Base-by-base conservation (phyloP, 2,797 vertebrate species). In the Kryptopterus vitreolus region DNA sequence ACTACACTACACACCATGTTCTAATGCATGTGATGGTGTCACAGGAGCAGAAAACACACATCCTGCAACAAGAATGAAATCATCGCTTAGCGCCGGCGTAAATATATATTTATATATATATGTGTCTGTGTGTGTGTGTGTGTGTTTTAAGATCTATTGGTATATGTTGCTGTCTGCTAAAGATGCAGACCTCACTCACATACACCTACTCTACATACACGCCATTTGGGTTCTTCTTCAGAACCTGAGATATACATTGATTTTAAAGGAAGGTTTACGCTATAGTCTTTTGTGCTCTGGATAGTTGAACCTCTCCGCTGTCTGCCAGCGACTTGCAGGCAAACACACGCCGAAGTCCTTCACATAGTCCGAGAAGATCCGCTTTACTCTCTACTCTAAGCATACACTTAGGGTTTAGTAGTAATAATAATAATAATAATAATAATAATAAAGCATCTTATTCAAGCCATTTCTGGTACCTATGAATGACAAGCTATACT, bases 51-150 rank as follows among this genome's bases (percentile, higher is more conserved):
- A 53, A 5, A 7, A 33, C 65, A n/a, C 52, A 57, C n/a, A 53
- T 66, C 76, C 76, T 66, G 81, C n/a, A 13, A 35, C 16, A 24
- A 66, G 52, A 59, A 20, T 74, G 69, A 73, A 78, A 73, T 74
- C 69, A 78, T 66, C 48, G 76, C 68, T 65, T 62, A 58, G 35
- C 68, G 59, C 58, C 58, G 66, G 55, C 24, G 24, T 74, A 29
- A 11, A 59, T 74, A 59, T 74, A 46, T 74, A 1, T 46, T 2
- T 73, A 52, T 71, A 53, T 71, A 71, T 48, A 0, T 68, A 29
- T 71, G 7, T 71, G 7, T 33, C 2, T 50, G 4, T 29, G n/a
- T 11, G 12, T 69, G 43, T 50, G 26, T 53, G 57, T 81, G 66
- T 77, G 79, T 46, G 29, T 77, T 29, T 76, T 46, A 73, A 72